A percentile compares a stretch with the other conserved stretches of the same genome.
Evolutionary conservation across 2,888 invertebrate genomes (phyloP).

Genomic region (Cistogaster globosa): DNA sequence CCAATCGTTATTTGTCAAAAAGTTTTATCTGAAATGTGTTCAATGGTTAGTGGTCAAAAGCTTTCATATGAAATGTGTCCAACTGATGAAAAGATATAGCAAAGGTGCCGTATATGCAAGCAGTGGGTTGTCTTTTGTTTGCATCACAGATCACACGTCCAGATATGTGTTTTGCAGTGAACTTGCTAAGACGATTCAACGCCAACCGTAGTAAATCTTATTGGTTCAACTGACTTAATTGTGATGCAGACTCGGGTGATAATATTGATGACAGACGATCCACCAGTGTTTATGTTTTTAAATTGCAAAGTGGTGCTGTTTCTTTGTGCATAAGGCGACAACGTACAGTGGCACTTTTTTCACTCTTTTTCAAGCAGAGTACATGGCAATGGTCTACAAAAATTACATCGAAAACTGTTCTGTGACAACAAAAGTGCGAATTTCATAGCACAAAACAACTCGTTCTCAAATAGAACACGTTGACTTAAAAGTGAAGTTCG

Average conservation of each 20-base stretch:
- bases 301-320: background rate
- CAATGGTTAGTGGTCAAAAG: background rate
- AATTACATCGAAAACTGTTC: background rate
- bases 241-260: background rate
- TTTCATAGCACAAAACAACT: background rate
- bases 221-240: background rate
- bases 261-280: background rate
- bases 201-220: slow-evolving; percentile 19
- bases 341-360: slow-evolving; percentile 5
- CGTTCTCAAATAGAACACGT: slow-evolving; percentile 3
- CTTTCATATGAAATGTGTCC: slow-evolving; percentile 1
- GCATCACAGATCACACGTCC: slow-evolving; percentile 11
- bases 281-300: background rate
- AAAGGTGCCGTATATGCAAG: too few species aligned
- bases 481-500: background rate
- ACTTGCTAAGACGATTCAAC: slow-evolving; percentile 20
- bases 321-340: slow-evolving; percentile 2
- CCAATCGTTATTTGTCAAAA: background rate
- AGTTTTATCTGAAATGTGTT: slow-evolving; percentile 47
- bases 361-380: background rate
- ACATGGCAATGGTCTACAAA: background rate
- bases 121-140: background rate
- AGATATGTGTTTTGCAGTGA: slow-evolving; percentile 13
- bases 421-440: slow-evolving; percentile 12
- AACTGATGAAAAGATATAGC: background rate